Evolutionary conservation across 2,888 invertebrate species (phyloP).

Genomic region (Thelaira solivaga): DNA sequence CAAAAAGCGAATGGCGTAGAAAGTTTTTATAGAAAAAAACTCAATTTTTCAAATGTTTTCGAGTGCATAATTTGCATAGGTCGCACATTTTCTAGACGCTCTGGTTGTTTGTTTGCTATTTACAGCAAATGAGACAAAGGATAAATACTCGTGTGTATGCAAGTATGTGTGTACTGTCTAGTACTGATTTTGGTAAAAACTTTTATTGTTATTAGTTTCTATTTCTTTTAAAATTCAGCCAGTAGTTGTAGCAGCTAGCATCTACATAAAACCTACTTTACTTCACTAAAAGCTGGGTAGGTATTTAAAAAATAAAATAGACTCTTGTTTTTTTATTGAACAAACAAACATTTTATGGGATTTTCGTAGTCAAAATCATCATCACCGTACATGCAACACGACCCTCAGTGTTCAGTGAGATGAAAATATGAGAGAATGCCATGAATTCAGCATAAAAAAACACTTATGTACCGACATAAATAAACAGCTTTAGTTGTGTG

Average conservation of each 20-base stretch:
- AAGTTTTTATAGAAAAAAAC: no score
- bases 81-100: no score
- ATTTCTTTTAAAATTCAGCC: conserved; percentile 14
- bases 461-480: no score
- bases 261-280: neutral
- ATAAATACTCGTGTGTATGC: no score
- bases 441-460: conserved; percentile 7
- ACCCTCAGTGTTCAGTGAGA: conserved; percentile 32
- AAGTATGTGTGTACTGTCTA: no score
- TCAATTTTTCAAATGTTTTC: no score
- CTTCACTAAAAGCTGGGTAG: conserved; percentile 12
- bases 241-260: conserved; percentile 3
- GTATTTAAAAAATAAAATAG: conserved; percentile 41
- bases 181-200: no score
- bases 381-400: conserved; percentile 4
- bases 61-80: no score
- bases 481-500: neutral
- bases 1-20: no score
- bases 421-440: conserved; percentile 33
- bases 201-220: no score
- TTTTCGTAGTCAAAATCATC: conserved; percentile 17
- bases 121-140: no score
- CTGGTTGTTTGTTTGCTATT: no score
- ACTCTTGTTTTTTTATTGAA: conserved; percentile 38
- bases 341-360: conserved; percentile 27